Base-by-base conservation (phyloP, 2,888 invertebrate species). In the Chrysolina americana region DNA sequence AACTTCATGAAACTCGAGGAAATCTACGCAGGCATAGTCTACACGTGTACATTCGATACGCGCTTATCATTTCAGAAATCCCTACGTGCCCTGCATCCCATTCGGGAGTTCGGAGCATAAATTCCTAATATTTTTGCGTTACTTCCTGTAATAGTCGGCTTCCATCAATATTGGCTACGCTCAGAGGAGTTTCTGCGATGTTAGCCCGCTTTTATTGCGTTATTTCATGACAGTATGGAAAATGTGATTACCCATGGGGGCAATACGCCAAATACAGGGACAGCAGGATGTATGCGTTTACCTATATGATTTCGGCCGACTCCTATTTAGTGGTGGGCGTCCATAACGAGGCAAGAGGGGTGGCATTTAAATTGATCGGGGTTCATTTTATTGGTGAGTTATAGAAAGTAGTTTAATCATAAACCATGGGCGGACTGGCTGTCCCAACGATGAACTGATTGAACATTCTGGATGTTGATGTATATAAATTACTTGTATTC, bases 201-300 rank as follows among this genome's bases (percentile, higher is more conserved):
- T 68, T 68, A 48, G 64, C 19, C 64, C 53, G 53, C 21, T 64
- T 70, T 70, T 64, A 70, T 70, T 70, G 53, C 70, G 41, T 64
- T 63, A 64, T 70, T 63, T 59, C 56, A 53, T 65, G 56, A 44
- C 59, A 36, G 53, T 53, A 71, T 64, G 53, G 65, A 56, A 64
- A 65, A 71, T 71, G 28, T 65, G 71, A 71, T 71, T 71, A 71
- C 71, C 56, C 71, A n/a, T 23, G 71, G 23, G 71, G n/a, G 56
- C 63, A 65, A 65, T 65, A 21, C 65, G 56, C 36, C 63, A 48
- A 17, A 28, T 63, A 70, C 63, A 44, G 41, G 70, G 70, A 28
- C 41, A 19, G 41, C 41, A 13, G 65, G 56, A 65, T 71, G 50
- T 64, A 15, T 44, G 5, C 36, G 17, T 71, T 21, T 56, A 71